These are phyloP conservation scores for Ctenosaura bakeri DNA, from an alignment of 2,797 vertebrate species.

Conservation along the genomic window DNA sequence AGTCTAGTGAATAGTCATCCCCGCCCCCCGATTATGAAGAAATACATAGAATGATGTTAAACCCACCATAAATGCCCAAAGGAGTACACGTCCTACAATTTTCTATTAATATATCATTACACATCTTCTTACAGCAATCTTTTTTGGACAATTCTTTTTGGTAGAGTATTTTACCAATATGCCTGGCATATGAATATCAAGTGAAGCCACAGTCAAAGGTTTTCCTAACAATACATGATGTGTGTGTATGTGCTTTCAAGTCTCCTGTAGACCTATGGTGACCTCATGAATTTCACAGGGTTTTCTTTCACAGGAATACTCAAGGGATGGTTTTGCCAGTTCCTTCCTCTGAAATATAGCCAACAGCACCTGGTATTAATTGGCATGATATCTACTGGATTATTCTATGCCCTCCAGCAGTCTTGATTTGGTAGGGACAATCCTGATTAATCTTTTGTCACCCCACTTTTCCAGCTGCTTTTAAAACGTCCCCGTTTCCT, in stretches of 20 bases:
- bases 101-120: conserved; percentile 1
- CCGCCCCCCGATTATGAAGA: neutral
- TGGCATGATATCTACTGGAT: neutral
- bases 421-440: no score
- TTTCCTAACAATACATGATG: conserved; percentile 13
- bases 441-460: no score
- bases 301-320: no score
- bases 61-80: neutral
- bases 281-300: no score
- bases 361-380: no score
- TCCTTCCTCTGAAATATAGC: no score
- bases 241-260: no score
- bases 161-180: conserved; percentile 12
- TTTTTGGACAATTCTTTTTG: neutral
- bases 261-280: no score
- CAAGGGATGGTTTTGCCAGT: no score
- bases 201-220: neutral
- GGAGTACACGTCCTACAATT: neutral
- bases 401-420: neutral
- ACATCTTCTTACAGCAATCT: neutral
- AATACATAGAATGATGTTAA: neutral
- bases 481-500: no score
- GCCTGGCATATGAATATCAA: neutral
- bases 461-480: no score
- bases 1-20: neutral